These are phyloP conservation scores for Erythrocercus mccallii DNA, from an alignment of 2,113 vertebrate genomes.

Conservation along the genomic window DNA sequence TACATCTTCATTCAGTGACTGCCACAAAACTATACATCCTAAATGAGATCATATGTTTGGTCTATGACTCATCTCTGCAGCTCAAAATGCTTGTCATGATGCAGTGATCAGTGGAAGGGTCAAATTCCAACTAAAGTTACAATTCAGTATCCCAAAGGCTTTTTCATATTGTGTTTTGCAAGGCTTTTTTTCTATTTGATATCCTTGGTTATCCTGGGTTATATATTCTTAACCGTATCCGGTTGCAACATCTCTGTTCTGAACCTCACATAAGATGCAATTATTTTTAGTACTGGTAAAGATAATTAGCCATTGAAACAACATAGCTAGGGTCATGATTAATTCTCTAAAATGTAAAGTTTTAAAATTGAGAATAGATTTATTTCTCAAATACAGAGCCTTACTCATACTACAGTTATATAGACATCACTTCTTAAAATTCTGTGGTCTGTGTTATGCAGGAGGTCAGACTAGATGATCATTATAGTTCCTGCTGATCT, in stretches of 20 bases:
- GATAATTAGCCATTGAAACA: neutral
- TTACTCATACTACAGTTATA: neutral
- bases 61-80: neutral
- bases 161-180: neutral
- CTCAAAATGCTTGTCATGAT: neutral
- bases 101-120: neutral
- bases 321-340: neutral
- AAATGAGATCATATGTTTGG: neutral
- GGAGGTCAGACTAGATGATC: slow-evolving; percentile 2
- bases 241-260: neutral
- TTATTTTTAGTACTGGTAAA: neutral
- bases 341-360: neutral
- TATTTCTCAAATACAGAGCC: neutral
- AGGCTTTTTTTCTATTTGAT: neutral
- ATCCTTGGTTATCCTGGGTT: neutral
- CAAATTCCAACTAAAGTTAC: neutral
- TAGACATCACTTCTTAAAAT: slow-evolving; percentile 29
- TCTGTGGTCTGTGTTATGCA: neutral
- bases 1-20: neutral
- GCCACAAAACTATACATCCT: neutral
- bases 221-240: neutral
- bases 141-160: neutral
- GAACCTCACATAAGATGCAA: neutral
- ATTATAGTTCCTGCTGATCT: neutral
- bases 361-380: slow-evolving; percentile 1